These are phyloP conservation scores for Chlorocebus sabaeus DNA, from an alignment of 2,113 vertebrate species.

Conservation along the genomic window DNA sequence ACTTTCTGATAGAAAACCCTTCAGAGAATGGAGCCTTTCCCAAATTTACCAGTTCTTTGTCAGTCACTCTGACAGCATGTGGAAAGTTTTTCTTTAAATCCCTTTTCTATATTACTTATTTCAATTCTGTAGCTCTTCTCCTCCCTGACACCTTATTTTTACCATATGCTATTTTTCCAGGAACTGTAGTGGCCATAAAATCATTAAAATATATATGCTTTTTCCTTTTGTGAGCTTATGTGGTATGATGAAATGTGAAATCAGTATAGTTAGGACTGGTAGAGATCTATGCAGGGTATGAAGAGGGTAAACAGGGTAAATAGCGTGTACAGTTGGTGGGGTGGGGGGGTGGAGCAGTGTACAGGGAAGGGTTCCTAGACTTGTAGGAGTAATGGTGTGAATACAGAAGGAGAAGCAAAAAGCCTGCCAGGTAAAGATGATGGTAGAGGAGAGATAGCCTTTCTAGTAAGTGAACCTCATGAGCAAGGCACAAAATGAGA, in stretches of 20 bases:
- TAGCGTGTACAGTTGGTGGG: too few species aligned
- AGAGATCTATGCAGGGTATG: too few species aligned
- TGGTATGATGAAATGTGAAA: background rate
- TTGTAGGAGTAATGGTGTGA: background rate
- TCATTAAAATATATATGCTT: background rate
- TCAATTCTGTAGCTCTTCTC: background rate
- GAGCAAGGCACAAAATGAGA: background rate
- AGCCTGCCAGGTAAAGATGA: background rate
- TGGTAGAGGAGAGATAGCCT: background rate
- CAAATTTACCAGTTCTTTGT: background rate
- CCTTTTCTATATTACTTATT: background rate
- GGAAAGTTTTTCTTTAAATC: background rate
- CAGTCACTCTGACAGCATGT: background rate
- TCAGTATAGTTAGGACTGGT: background rate
- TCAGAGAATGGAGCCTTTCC: background rate
- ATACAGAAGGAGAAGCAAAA: background rate
- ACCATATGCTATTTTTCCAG: background rate
- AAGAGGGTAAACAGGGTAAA: background rate
- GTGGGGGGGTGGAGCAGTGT: fast-evolving
- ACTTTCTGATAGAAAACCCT: background rate
- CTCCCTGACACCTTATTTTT: background rate
- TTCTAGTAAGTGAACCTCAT: background rate
- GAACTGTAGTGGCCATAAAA: background rate
- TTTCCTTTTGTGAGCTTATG: background rate
- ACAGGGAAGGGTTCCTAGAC: background rate